phyloP scores from a whole-genome alignment of 2,113 vertebrate genomes.

The Danionella cerebrum region DNA sequence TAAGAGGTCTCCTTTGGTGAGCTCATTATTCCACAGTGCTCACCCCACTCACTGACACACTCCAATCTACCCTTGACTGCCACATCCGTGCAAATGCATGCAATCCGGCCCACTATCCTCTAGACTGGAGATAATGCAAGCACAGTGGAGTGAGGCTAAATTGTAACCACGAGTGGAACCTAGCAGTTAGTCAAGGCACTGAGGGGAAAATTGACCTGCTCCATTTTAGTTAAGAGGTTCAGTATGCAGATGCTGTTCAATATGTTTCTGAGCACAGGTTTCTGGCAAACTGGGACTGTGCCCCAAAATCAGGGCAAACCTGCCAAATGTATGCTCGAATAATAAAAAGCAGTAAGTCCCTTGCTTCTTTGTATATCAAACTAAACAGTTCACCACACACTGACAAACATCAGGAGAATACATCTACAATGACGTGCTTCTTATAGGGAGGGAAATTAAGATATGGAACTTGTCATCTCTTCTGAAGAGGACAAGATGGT shows the following conservation, averaged over 20 bases:
- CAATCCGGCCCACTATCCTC: conserved; percentile 57
- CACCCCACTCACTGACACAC: conserved; percentile 22
- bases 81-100: conserved; percentile 54
- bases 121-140: conserved; percentile 49
- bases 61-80: conserved; percentile 39
- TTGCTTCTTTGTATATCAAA: too few relatives aligned
- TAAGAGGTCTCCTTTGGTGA: background rate
- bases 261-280: background rate
- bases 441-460: conserved; percentile 17
- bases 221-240: background rate
- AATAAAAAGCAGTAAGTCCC: background rate
- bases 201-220: conserved; percentile 1
- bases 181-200: background rate
- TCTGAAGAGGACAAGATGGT: conserved; percentile 8
- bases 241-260: background rate
- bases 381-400: too few relatives aligned
- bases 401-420: background rate
- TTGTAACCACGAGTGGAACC: background rate
- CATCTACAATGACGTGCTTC: background rate
- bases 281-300: background rate
- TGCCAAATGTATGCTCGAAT: too few relatives aligned
- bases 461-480: conserved; percentile 34
- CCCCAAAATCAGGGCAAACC: too few relatives aligned
- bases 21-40: conserved; percentile 8
- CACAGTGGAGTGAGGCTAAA: conserved; percentile 29